These are phyloP conservation scores for Tretioscincus oriximinensis DNA, from an alignment of 2,113 vertebrate species.

Conservation along the genomic window DNA sequence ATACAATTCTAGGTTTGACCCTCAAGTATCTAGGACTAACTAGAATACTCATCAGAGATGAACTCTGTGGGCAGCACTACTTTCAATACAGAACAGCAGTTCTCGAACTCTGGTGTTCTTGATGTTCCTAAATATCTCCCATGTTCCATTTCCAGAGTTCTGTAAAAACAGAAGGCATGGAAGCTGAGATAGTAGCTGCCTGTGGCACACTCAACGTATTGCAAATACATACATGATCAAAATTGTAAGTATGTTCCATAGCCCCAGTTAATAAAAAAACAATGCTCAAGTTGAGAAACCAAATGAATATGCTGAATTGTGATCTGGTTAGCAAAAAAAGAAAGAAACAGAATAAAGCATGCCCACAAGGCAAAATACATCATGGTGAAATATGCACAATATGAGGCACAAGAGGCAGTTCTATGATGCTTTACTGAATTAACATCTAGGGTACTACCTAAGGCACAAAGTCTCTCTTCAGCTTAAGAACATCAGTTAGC, in stretches of 20 bases:
- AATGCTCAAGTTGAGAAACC: slow-evolving; percentile 17
- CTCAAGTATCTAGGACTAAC: no score
- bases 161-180: neutral
- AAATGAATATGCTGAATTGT: slow-evolving; percentile 48
- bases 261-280: neutral
- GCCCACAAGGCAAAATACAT: slow-evolving; percentile 27
- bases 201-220: no score
- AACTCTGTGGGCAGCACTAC: no score
- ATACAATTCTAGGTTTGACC: no score
- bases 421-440: slow-evolving; percentile 45
- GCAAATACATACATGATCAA: no score
- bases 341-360: slow-evolving; percentile 1
- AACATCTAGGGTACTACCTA: slow-evolving; percentile 88
- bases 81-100: no score
- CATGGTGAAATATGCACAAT: slow-evolving; percentile 40
- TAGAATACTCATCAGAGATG: no score
- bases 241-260: no score
- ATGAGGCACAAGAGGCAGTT: slow-evolving; percentile 42
- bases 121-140: no score
- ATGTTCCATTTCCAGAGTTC: no score
- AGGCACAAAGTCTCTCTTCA: slow-evolving; percentile 77
- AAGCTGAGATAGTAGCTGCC: no score
- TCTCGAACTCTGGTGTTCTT: no score
- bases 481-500: slow-evolving; percentile 88
- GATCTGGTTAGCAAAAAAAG: slow-evolving; percentile 41